These are phyloP conservation scores for Ptychadena robeensis DNA, from an alignment of 2,797 vertebrate species.

Conservation along the genomic window DNA sequence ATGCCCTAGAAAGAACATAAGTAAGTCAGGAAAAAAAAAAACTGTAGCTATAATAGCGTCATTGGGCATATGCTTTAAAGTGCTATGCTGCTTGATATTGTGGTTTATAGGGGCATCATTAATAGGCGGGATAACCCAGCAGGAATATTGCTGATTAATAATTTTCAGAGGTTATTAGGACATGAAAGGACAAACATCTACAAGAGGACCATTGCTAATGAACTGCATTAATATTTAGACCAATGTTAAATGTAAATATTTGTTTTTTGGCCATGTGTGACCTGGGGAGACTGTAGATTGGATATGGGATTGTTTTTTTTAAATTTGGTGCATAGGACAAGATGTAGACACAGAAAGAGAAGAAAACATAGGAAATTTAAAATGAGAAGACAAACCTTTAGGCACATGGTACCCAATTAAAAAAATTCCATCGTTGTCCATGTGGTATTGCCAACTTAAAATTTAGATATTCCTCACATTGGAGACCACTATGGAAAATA, in stretches of 20 bases:
- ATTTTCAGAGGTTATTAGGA: background rate
- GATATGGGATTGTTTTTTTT: too few relatives aligned
- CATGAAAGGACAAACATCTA: background rate
- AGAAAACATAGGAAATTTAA: too few relatives aligned
- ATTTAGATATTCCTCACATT: too few relatives aligned
- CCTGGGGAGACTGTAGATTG: too few relatives aligned
- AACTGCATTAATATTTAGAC: background rate
- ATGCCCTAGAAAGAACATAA: slow-evolving; percentile 13
- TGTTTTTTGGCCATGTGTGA: too few relatives aligned
- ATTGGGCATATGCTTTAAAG: slow-evolving; percentile 20
- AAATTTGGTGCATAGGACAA: too few relatives aligned
- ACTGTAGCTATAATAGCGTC: background rate
- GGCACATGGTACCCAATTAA: too few relatives aligned
- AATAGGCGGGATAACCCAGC: background rate
- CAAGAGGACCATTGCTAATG: background rate
- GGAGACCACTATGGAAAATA: too few relatives aligned
- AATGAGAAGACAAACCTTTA: too few relatives aligned
- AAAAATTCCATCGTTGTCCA: too few relatives aligned
- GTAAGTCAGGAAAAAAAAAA: slow-evolving; percentile 9
- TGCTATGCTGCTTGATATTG: background rate
- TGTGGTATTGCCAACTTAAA: too few relatives aligned
- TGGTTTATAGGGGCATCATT: background rate
- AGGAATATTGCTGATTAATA: background rate
- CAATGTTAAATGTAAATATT: background rate
- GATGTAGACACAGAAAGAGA: too few relatives aligned